A percentile compares a stretch with the other conserved stretches of the same genome.
phyloP scores from a whole-genome alignment of 2,797 vertebrate genomes.

The Cygnus olor region DNA sequence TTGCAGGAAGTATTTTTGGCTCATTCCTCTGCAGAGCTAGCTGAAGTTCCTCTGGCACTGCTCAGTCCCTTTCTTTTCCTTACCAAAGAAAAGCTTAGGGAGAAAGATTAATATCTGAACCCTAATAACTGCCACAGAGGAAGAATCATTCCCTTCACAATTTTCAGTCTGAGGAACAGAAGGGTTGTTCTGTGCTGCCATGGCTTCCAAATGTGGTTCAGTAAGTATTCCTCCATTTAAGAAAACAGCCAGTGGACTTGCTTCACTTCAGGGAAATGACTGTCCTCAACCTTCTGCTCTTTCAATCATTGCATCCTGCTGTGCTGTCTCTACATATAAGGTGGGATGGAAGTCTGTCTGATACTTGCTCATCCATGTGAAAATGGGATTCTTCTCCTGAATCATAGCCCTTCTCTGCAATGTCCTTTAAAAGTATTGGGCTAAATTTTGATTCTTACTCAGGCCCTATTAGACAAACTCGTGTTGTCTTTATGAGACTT shows the following conservation, averaged over 20 bases:
- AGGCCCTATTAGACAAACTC: not conserved
- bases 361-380: accelerated
- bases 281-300: not conserved
- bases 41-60: not conserved
- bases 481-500: not conserved
- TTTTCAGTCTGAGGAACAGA: not conserved
- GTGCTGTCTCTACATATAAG: not conserved
- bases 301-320: not conserved
- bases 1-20: not conserved
- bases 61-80: not conserved
- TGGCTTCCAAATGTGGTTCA: not conserved
- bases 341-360: not conserved
- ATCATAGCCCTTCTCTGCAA: not conserved
- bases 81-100: not conserved
- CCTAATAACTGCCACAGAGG: not conserved
- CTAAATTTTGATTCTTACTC: not conserved
- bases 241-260: not conserved
- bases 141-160: not conserved
- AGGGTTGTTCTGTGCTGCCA: not conserved
- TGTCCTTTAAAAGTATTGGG: not conserved
- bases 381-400: not conserved
- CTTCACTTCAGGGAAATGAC: not conserved
- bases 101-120: not conserved
- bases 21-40: not conserved
- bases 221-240: not conserved